phyloP scores from a whole-genome alignment of 2,888 invertebrate species.

The Melanostoma mellinum region DNA sequence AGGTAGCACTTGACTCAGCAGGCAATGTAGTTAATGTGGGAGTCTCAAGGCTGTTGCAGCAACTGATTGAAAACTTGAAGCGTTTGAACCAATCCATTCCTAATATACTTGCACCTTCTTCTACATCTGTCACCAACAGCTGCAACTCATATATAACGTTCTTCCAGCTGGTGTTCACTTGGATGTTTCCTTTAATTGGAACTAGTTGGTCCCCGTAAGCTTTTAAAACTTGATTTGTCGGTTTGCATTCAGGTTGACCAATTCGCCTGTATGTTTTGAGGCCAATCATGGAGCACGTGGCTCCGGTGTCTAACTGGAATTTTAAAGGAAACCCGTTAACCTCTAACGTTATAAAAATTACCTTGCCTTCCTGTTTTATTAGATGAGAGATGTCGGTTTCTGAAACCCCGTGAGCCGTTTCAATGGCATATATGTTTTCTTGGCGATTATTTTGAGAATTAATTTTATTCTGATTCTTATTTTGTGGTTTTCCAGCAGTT shows the following conservation, averaged over 20 bases:
- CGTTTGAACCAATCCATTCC: background rate
- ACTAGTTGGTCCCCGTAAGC: background rate
- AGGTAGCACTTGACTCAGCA: background rate
- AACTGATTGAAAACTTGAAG: background rate
- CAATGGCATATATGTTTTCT: constrained; percentile 2
- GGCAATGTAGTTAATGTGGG: background rate
- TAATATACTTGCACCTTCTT: constrained; percentile 1
- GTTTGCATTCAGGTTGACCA: background rate
- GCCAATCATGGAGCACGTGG: constrained; percentile 5
- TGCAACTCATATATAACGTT: background rate
- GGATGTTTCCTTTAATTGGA: background rate
- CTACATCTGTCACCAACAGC: background rate
- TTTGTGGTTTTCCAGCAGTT: background rate
- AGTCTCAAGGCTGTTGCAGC: background rate
- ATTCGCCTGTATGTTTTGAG: constrained; percentile 1
- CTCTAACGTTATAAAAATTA: background rate
- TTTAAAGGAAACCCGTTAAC: background rate
- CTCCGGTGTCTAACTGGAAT: background rate
- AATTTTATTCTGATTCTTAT: background rate
- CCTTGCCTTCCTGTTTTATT: constrained; percentile 1
- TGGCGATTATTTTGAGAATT: background rate
- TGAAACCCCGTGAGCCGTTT: background rate
- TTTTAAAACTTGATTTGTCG: constrained; percentile 8
- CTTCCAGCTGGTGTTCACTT: background rate
- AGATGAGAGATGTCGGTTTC: background rate